A percentile compares a stretch with the other conserved stretches of the same genome.
Conservation (phyloP, 2,113 vertebrate species). For the Larimichthys polyactis region DNA sequence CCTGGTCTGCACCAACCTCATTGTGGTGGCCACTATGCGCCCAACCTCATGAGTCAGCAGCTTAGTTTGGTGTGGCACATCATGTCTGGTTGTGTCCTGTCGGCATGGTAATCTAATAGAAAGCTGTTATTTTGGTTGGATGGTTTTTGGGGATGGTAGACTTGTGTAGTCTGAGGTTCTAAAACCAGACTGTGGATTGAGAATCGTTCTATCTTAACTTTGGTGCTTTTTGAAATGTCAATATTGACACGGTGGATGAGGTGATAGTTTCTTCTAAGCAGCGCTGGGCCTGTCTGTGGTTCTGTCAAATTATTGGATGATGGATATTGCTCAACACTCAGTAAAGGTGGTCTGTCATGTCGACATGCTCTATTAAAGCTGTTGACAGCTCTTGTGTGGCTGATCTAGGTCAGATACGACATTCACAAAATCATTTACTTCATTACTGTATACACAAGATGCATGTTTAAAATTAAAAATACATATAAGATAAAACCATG, state of each 20-base stretch:
- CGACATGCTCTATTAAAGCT: slow-evolving; percentile 23
- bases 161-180: slow-evolving; percentile 69
- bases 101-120: slow-evolving; percentile 62
- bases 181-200: slow-evolving; percentile 46
- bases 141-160: slow-evolving; percentile 42
- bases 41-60: slow-evolving; percentile 61
- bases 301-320: slow-evolving; percentile 28
- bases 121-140: slow-evolving; percentile 63
- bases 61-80: slow-evolving; percentile 49
- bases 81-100: slow-evolving; percentile 58
- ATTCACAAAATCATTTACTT: neutral
- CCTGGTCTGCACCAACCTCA: slow-evolving; percentile 22
- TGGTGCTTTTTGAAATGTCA: slow-evolving; percentile 39
- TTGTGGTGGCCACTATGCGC: slow-evolving; percentile 42
- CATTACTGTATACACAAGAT: neutral
- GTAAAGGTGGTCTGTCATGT: slow-evolving; percentile 16
- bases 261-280: slow-evolving; percentile 20
- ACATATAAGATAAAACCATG: neutral
- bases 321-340: slow-evolving; percentile 19
- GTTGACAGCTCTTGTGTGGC: neutral
- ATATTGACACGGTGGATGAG: slow-evolving; percentile 37
- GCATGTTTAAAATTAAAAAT: neutral
- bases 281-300: slow-evolving; percentile 28
- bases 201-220: slow-evolving; percentile 20
- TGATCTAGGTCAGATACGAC: slow-evolving; percentile 11